Percentiles rank a stretch among this genome's conserved stretches.
Conservation (phyloP, 2,797 vertebrate species). For the Meriones psammophilus region DNA sequence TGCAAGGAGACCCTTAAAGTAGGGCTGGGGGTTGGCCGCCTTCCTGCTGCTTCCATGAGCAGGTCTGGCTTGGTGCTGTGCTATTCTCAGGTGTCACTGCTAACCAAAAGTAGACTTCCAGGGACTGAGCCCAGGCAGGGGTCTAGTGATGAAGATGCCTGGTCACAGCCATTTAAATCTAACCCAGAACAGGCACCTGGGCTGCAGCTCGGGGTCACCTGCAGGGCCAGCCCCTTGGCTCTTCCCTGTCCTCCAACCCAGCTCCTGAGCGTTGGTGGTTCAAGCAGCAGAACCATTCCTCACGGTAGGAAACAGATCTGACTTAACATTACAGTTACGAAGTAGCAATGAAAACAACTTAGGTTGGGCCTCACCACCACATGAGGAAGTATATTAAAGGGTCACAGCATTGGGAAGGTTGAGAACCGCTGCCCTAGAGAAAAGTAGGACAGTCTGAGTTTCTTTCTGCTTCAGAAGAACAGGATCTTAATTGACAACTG, state of each 20-base stretch:
- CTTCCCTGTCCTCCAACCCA: neutral
- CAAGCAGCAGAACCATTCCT: neutral
- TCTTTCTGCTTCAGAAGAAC: neutral
- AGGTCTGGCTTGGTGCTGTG: neutral
- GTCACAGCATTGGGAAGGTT: neutral
- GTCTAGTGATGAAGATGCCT: neutral
- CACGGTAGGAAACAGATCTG: neutral
- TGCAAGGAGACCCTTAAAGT: neutral
- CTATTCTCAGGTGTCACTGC: neutral
- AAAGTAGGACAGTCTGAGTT: neutral
- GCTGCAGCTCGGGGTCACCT: neutral
- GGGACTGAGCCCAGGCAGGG: neutral
- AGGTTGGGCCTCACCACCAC: neutral
- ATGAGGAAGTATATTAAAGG: neutral
- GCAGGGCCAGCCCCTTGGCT: neutral
- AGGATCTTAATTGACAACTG: neutral
- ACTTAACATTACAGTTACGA: neutral
- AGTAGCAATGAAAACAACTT: neutral
- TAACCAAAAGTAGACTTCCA: no score
- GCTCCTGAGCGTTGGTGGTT: neutral
- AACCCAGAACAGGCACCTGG: no score
- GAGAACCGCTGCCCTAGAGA: neutral
- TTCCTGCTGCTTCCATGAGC: neutral
- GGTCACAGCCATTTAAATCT: neutral
- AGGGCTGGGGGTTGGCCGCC: accelerated